phyloP scores from a whole-genome alignment of 2,113 vertebrate species.

The Strigops habroptila region DNA sequence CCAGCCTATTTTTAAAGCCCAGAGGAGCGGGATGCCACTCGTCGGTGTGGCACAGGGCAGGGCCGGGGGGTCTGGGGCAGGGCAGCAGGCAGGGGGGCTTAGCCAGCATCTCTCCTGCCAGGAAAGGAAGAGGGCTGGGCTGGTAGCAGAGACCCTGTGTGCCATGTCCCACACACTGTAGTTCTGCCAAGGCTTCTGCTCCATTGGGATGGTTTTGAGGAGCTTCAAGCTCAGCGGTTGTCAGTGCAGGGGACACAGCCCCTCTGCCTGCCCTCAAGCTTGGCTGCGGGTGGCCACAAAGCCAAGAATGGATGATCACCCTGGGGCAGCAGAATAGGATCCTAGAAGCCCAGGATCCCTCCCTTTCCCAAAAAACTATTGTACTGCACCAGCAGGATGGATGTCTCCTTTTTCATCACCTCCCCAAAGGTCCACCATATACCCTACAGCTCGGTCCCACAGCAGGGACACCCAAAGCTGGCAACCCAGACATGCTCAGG shows the following conservation, averaged over 20 bases:
- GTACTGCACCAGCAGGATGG: background rate
- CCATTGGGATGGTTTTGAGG: background rate
- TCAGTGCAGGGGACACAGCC: rapidly evolving
- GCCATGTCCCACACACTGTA: rapidly evolving
- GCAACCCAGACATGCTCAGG: background rate
- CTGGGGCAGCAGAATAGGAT: background rate
- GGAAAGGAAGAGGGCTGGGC: rapidly evolving
- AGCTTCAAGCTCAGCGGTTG: background rate
- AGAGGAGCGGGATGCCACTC: background rate
- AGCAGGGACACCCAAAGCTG: rapidly evolving
- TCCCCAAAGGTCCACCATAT: background rate
- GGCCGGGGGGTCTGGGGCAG: background rate
- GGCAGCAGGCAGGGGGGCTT: background rate
- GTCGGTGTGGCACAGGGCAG: background rate
- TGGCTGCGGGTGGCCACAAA: rapidly evolving
- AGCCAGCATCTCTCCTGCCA: background rate
- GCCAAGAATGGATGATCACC: background rate
- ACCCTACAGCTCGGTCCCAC: rapidly evolving
- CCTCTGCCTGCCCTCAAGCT: background rate
- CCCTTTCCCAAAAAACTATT: background rate
- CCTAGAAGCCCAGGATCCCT: background rate
- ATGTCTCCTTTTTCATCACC: background rate
- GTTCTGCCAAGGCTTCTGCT: background rate
- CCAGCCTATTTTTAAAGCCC: conserved; percentile 30
- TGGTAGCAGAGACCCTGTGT: background rate